Evolutionary conservation across 2,113 vertebrate genomes (phyloP), one percentile per base, ranked within the genome.

Genomic region (Dissostichus mawsoni): DNA sequence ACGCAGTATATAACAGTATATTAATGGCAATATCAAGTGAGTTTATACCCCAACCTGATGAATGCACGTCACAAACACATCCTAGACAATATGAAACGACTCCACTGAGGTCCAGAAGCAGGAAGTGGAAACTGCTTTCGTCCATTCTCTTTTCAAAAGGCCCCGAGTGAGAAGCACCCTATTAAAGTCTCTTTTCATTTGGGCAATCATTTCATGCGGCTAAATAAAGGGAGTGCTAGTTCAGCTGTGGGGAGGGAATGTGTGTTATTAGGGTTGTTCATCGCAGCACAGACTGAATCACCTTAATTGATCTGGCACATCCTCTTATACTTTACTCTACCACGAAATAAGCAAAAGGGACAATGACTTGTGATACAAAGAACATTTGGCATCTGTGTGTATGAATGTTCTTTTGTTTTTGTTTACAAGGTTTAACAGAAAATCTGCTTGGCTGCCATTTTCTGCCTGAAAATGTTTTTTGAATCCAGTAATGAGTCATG

Each of bases 141-240:
- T 80, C 73, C 41, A 51, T 74, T 85, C 74, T 58, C 65, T 80
- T 89, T 87, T 85, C 50, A 78, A 87, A 91, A 69, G 59, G 76
- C 76, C 74, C 82, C 87, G 78, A 82, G 72, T 75, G 79, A 90
- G 76, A 84, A 72, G 47, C 61, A 88, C 63, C 86, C 90, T 66
- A 85, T 88, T 92, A 91, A 90, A 90, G 87, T 69, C 84, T 76
- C 91, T 88, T 89, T 93, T 92, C 84, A 92, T 92, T 90, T 78
- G 56, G 79, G 83, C 83, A 83, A 89, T 84, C 69, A 72, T 83
- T 91, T 86, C 83, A 85, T 72, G 82, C 71, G 48, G 86, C 85
- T 90, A 84, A 91, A 93, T 84, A 88, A 90, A 90, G 77, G 83
- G 53, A 74, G 78, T 65, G 82, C 75, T 61, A 73, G 86, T 78